Conservation (phyloP, 2,113 vertebrate species). For the Bothrops jararaca region DNA sequence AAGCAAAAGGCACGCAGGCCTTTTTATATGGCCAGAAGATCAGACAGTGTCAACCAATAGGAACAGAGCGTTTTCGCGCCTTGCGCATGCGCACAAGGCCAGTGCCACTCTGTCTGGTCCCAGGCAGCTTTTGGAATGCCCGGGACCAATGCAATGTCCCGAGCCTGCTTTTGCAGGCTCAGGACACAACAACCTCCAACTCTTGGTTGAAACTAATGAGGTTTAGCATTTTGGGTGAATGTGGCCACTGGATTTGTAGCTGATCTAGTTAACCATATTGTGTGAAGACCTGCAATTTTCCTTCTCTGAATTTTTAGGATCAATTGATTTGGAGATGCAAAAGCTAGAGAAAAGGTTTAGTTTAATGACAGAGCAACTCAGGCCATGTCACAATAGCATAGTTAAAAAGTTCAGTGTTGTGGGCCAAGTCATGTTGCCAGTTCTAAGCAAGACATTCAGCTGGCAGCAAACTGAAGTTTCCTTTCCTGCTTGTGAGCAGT, state of each 20-base stretch:
- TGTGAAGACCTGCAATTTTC: neutral
- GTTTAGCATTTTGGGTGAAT: neutral
- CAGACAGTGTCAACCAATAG: too few species aligned
- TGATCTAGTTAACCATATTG: neutral
- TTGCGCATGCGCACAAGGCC: too few species aligned
- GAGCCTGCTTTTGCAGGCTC: too few species aligned
- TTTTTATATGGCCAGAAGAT: too few species aligned
- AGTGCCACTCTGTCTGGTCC: too few species aligned
- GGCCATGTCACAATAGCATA: constrained; percentile 78
- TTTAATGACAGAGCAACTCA: constrained; percentile 72
- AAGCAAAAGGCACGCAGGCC: too few species aligned
- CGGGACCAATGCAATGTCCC: too few species aligned
- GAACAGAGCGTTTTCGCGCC: too few species aligned
- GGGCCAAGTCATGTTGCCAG: constrained; percentile 74
- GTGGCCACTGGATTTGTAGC: neutral
- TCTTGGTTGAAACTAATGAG: neutral
- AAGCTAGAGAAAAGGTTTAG: constrained; percentile 70
- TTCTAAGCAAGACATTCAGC: constrained; percentile 72
- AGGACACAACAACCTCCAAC: too few species aligned
- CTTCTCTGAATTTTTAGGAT: constrained; percentile 13
- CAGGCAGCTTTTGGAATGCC: too few species aligned
- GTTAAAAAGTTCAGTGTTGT: constrained; percentile 75
- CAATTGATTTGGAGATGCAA: constrained; percentile 66
- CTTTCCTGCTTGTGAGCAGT: constrained; percentile 62
- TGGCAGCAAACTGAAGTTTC: constrained; percentile 70